Conservation (phyloP, 2,888 invertebrate genomes). For the Dexiosoma caninum region DNA sequence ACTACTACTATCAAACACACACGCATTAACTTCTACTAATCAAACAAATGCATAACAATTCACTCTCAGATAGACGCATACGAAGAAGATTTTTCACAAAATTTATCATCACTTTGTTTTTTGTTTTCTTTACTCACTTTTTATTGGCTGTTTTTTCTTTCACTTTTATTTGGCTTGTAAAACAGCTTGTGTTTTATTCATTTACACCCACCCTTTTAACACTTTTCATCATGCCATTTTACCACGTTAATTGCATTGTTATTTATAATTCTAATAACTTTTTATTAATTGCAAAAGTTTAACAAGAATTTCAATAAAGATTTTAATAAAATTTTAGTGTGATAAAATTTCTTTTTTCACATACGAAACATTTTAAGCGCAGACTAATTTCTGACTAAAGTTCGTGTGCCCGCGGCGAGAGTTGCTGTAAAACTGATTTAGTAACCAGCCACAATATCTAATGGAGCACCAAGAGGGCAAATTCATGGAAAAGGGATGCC, state of each 20-base stretch:
- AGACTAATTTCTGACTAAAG: not conserved
- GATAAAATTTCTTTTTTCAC: too few species aligned
- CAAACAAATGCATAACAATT: conserved; percentile 8
- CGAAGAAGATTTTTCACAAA: conserved; percentile 28
- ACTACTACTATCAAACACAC: conserved; percentile 3
- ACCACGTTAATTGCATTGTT: not conserved
- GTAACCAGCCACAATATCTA: conserved; percentile 12
- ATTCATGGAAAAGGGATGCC: not conserved
- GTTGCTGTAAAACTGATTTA: conserved; percentile 44
- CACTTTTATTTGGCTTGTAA: conserved; percentile 33
- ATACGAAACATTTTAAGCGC: not conserved
- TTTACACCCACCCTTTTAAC: conserved; percentile 42
- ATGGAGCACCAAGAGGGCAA: not conserved
- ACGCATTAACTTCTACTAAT: not conserved
- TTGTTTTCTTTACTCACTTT: conserved; percentile 39
- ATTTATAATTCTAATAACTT: not conserved
- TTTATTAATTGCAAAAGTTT: conserved; percentile 5
- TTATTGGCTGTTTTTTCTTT: conserved; percentile 30
- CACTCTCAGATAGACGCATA: conserved; percentile 31
- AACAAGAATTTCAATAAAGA: not conserved
- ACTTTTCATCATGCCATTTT: conserved; percentile 21
- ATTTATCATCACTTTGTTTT: conserved; percentile 27
- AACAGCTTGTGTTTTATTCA: conserved; percentile 41
- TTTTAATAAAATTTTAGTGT: too few species aligned
- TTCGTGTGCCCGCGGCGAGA: conserved; percentile 38